A percentile compares a stretch with the other conserved stretches of the same genome.
These are phyloP conservation scores for Porites cylindrica DNA, from an alignment of 92 coral and sea anemone genomes.

Conservation along the genomic window DNA sequence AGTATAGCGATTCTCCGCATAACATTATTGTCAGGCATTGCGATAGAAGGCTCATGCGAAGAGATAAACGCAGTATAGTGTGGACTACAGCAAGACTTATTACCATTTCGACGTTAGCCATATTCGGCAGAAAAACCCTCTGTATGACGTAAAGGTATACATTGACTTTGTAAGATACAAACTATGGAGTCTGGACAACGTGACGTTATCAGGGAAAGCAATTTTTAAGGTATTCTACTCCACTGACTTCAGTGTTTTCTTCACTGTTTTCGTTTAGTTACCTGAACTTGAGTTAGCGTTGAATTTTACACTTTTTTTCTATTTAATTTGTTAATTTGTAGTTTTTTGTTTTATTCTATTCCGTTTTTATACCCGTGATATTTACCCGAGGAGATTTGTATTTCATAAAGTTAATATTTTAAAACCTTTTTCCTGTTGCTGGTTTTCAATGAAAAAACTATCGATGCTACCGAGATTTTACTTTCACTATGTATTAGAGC, in stretches of 20 bases:
- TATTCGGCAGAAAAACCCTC: not conserved
- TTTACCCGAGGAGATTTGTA: no score
- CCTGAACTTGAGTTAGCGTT: no score
- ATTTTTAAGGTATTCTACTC: not conserved
- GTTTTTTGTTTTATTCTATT: no score
- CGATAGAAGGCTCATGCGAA: not conserved
- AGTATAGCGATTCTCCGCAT: conserved; percentile 17
- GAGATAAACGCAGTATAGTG: not conserved
- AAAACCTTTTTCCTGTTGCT: no score
- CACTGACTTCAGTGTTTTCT: not conserved
- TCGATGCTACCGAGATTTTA: no score
- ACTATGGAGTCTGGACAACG: not conserved
- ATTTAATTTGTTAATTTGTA: no score
- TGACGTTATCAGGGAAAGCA: not conserved
- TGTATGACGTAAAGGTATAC: not conserved
- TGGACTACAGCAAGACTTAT: not conserved
- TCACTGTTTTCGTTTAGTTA: no score
- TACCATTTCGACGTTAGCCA: not conserved
- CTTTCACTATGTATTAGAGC: no score
- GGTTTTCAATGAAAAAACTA: no score
- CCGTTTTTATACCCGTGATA: no score
- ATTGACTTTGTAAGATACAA: not conserved
- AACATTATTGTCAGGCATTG: not conserved
- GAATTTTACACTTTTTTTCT: no score
- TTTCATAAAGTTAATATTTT: no score